phyloP scores from a whole-genome alignment of 2,113 vertebrate genomes.

The Calyptomena viridis region DNA sequence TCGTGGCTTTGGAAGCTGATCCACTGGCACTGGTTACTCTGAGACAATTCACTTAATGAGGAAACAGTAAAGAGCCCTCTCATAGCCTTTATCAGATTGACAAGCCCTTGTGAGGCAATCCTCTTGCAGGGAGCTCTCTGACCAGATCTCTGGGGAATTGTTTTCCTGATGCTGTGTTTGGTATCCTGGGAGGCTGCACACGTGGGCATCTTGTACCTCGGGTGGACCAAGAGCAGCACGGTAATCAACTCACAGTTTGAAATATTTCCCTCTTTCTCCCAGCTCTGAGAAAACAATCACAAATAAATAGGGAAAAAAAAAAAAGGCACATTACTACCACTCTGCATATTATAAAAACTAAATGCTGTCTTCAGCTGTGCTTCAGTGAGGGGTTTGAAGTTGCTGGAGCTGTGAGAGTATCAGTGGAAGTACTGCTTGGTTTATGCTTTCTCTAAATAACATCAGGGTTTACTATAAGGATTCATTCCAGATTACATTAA shows the following conservation, averaged over 20 bases:
- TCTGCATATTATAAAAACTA: neutral
- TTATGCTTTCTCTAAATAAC: neutral
- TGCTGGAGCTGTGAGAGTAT: neutral
- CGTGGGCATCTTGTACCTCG: fast-evolving
- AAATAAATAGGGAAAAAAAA: neutral
- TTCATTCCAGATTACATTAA: neutral
- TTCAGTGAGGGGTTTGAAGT: neutral
- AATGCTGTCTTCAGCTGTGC: neutral
- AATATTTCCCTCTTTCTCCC: neutral
- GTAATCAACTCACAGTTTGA: neutral
- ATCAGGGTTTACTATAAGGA: neutral
- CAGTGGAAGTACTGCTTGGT: neutral
- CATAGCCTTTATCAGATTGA: neutral
- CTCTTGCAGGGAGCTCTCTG: neutral
- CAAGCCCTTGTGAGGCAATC: neutral
- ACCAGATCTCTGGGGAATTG: neutral
- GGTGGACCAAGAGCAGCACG: neutral
- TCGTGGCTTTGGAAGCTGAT: neutral
- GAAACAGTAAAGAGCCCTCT: neutral
- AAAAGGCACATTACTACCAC: neutral
- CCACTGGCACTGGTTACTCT: neutral
- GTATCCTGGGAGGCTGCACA: neutral
- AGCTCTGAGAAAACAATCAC: neutral
- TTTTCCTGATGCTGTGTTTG: neutral
- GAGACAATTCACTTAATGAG: neutral